phyloP scores from a whole-genome alignment of 2,888 invertebrate species.

The Hedychridium roseum region DNA sequence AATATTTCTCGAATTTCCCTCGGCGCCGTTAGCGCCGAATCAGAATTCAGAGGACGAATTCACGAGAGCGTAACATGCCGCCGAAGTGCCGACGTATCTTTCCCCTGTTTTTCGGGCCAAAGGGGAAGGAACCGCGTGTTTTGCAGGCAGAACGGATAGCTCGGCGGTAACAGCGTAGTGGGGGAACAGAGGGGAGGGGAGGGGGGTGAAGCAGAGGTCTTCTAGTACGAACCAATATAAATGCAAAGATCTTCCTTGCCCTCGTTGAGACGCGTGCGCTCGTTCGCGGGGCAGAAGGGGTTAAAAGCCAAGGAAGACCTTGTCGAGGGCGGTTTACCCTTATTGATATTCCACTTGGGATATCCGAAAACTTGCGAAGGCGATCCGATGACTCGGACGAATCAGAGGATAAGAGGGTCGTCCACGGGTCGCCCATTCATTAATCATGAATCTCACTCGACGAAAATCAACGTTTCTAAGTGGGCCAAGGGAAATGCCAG shows the following conservation, averaged over 20 bases:
- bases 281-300: constrained; percentile 16
- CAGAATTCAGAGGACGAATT: constrained; percentile 14
- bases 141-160: constrained; percentile 17
- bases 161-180: background rate
- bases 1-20: background rate
- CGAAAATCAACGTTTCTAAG: too few relatives aligned
- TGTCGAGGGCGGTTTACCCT: constrained; percentile 25
- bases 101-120: constrained; percentile 15
- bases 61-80: too few relatives aligned
- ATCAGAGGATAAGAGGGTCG: too few relatives aligned
- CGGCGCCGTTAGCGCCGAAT: background rate
- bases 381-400: constrained; percentile 42
- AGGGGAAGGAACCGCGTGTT: constrained; percentile 13
- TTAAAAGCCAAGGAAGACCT: constrained; percentile 28
- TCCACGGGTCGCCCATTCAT: constrained; percentile 1
- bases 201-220: constrained; percentile 1
- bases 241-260: constrained; percentile 45
- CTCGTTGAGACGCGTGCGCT: constrained; percentile 13
- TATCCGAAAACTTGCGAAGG: constrained; percentile 50
- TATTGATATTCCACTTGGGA: constrained; percentile 57
- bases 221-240: constrained; percentile 44
- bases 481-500: too few relatives aligned
- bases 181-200: background rate
- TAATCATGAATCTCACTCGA: too few relatives aligned
- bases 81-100: constrained; percentile 5